Evolutionary conservation across 23 tunicate genomes (phyloP).

Genomic region (Halocynthia aurantium): DNA sequence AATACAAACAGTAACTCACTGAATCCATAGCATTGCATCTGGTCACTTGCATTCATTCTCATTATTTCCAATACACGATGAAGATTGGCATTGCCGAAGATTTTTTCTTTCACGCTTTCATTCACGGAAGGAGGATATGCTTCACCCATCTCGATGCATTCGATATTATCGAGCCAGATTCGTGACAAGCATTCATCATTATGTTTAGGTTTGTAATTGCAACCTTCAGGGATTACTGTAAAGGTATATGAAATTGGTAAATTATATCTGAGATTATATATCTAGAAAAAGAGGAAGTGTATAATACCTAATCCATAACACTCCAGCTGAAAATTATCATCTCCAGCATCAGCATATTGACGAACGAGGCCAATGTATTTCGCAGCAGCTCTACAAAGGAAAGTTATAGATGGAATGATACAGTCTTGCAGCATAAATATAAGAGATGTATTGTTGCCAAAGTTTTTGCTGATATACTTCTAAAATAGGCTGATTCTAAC

Average conservation of each 20-base stretch:
- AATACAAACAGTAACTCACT: background rate
- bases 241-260: background rate
- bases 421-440: background rate
- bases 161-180: conserved; percentile 6
- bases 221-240: conserved; percentile 1
- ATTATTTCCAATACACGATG: conserved; percentile 1
- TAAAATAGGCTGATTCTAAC: too few species aligned
- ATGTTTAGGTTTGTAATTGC: conserved; percentile 16
- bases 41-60: conserved; percentile 13
- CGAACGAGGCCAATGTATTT: background rate
- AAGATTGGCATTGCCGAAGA: background rate
- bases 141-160: conserved; percentile 12
- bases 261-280: background rate
- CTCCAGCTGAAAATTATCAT: background rate
- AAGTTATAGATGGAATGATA: background rate
- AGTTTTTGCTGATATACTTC: background rate
- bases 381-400: background rate
- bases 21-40: conserved; percentile 33
- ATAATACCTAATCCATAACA: conserved; percentile 19
- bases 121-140: conserved; percentile 8
- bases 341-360: conserved; percentile 4
- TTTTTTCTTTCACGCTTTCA: background rate
- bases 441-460: background rate
- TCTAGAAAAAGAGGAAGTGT: background rate
- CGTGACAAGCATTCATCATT: conserved; percentile 9